Percentiles rank a stretch among this genome's conserved stretches.
Conservation (phyloP, 2,797 vertebrate genomes). For the Chelmon rostratus region DNA sequence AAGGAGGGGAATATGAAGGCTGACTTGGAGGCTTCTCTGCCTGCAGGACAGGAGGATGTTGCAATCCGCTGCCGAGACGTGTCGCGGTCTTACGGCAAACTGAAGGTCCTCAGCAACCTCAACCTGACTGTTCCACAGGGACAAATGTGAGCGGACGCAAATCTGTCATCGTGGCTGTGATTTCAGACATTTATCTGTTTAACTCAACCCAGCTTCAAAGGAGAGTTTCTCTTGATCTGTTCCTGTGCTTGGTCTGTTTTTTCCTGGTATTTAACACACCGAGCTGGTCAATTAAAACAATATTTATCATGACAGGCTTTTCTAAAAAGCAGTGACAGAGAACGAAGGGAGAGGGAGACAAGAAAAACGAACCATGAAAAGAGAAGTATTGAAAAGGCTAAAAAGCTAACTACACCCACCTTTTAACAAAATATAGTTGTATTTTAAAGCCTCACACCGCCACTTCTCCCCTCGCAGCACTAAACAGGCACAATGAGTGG, state of each 20-base stretch:
- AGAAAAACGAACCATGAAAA: too few species aligned
- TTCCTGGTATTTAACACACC: too few species aligned
- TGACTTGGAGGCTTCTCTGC: conserved; percentile 76
- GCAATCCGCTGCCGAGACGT: conserved; percentile 84
- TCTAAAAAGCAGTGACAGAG: too few species aligned
- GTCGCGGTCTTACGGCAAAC: conserved; percentile 86
- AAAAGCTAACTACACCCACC: neutral
- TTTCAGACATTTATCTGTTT: neutral
- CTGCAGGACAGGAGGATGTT: conserved; percentile 39
- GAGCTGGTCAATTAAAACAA: too few species aligned
- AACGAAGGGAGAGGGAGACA: neutral
- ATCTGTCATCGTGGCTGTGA: neutral
- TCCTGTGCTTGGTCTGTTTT: neutral
- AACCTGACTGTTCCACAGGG: conserved; percentile 86
- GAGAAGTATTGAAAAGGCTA: neutral
- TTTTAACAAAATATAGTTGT: neutral
- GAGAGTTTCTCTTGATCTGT: neutral
- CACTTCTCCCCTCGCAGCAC: neutral
- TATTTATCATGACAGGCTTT: neutral
- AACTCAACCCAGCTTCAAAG: neutral
- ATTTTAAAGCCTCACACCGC: neutral
- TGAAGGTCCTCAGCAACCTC: conserved; percentile 84
- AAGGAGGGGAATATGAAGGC: conserved; percentile 72
- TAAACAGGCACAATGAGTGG: neutral
- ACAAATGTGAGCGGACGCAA: conserved; percentile 84